Base-by-base conservation (phyloP, 2,797 vertebrate species). In the Loris lydekkerianus region DNA sequence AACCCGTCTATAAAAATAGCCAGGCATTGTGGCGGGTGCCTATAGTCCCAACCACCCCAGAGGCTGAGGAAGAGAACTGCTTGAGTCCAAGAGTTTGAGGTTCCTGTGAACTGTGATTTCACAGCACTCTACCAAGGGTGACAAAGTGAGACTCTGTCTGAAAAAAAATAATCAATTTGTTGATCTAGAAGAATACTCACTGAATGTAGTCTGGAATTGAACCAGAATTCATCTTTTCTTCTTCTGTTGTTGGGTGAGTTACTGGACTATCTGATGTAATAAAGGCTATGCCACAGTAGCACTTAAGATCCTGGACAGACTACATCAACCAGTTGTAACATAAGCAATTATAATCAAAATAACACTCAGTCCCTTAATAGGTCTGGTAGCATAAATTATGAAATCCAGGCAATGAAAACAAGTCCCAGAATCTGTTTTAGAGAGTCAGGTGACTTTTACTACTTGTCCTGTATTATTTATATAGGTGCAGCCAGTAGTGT, bases 391-490 rank as follows among this genome's bases (percentile, higher is more conserved):
- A 27, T 75, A 82, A 61, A 70, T 76, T 43, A 93, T 56, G 89
- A 76, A 93, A 82, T 86, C 53, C 49, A 60, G 34, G 31, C 49
- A 76, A 76, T 86, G 53, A 75, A 86, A 86, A 80, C 49, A 15
- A 31, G 21, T 31, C 69, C 27, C 29, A 91, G 86, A 61, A 86
- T 93, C 23, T 75, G 56, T 86, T 76, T 88, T 89, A 93, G 58
- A 81, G 37, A 72, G 43, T 21, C 81, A 90, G 56, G 56, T 58
- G 67, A 25, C 34, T 83, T 81, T 81, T 80, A 58, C 69, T 82
- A 27, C 73, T 93, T 81, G n/a, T 25, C 37, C 27, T 86, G 17
- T 46, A 25, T 14, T 60, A 81, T 85, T 81, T 85, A 34, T 61
- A 37, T 23, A 73, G 25, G 8, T 25, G 21, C 25, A 78, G 85